Evolutionary conservation across 2,113 vertebrate species (phyloP), one percentile per base, ranked within the genome.

Genomic region (Stegastes partitus): DNA sequence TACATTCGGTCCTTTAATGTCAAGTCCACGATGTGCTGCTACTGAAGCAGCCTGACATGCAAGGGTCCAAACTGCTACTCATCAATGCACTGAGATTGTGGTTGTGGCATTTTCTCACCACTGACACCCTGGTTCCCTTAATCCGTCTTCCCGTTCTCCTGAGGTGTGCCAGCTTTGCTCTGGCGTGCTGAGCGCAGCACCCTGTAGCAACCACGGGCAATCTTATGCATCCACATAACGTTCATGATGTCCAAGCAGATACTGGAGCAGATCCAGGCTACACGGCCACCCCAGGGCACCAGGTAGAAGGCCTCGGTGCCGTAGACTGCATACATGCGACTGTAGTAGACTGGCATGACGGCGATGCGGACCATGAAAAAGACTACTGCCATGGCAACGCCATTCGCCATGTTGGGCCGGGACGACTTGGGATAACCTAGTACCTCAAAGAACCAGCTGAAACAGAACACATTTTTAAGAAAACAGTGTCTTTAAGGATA

Each of bases 391-490:
- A 99, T 99, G 88, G 98, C 95, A 21, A 99, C 88, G 2, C 98
- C 98, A 42, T 99, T 99, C 76, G 96, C 86, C 89, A 99, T 96
- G 78, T 99, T 99, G 74, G 94, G 95, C 79, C 94, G 95, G 67
- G 96, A 97, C 90, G 96, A 95, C 88, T 95, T 99, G 70, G 97
- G 93, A 86, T 98, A 99, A 77, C 97, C 96, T 85, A 99, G 93
- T 69, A 95, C 93, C 94, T 99, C 98, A 91, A 98, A 97, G 95
- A 99, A 99, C 98, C 98, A 99, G 93, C 98, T 99, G 95, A 68
- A 95, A 96, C 84, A 95, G 65, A 94, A 95, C 66, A 94, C 62
- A 74, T 1, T 44, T 56, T 65, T 63, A 63, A 65, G 49, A 74
- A 74, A 58, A 77, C 12, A 28, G 57, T 11, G 12, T 28, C n/a